Conservation (phyloP, 2,797 vertebrate species). For the Myripristis jacobus region DNA sequence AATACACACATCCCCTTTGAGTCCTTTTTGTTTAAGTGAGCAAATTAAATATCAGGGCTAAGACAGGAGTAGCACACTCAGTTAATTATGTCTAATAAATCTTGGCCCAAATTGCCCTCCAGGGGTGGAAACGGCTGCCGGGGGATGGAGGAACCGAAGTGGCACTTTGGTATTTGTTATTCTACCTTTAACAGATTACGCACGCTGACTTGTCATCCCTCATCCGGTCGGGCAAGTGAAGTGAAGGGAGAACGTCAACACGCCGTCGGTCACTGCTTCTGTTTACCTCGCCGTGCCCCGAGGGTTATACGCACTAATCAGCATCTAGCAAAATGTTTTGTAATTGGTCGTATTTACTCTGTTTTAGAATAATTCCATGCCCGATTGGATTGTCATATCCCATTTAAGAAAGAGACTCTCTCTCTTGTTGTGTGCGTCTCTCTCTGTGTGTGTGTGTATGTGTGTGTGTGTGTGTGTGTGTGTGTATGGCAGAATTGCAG, state of each 20-base stretch:
- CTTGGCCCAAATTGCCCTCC: slow-evolving; percentile 85
- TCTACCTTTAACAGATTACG: slow-evolving; percentile 85
- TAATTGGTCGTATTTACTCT: slow-evolving; percentile 84
- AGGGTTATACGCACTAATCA: slow-evolving; percentile 80
- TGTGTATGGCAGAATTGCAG: background rate
- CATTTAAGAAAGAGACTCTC: slow-evolving; percentile 63
- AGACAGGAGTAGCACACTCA: slow-evolving; percentile 81
- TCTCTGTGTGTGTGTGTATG: slow-evolving; percentile 4
- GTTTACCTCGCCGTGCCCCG: slow-evolving; percentile 80
- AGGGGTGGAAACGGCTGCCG: slow-evolving; percentile 83
- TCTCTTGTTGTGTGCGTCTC: slow-evolving; percentile 47
- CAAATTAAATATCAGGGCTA: slow-evolving; percentile 83
- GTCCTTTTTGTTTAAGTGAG: slow-evolving; percentile 82
- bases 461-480: background rate
- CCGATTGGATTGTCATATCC: slow-evolving; percentile 75
- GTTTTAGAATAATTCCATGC: slow-evolving; percentile 78
- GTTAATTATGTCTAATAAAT: slow-evolving; percentile 90
- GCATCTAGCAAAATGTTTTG: slow-evolving; percentile 78
- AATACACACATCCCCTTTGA: slow-evolving; percentile 67
- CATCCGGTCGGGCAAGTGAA: slow-evolving; percentile 73
- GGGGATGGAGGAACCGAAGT: slow-evolving; percentile 81
- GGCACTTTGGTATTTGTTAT: slow-evolving; percentile 87
- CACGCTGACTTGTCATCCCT: slow-evolving; percentile 78
- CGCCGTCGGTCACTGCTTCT: slow-evolving; percentile 75
- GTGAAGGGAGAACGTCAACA: slow-evolving; percentile 75